These are phyloP conservation scores for Polymixis lichenea DNA, from an alignment of 2,888 invertebrate genomes.

Conservation along the genomic window DNA sequence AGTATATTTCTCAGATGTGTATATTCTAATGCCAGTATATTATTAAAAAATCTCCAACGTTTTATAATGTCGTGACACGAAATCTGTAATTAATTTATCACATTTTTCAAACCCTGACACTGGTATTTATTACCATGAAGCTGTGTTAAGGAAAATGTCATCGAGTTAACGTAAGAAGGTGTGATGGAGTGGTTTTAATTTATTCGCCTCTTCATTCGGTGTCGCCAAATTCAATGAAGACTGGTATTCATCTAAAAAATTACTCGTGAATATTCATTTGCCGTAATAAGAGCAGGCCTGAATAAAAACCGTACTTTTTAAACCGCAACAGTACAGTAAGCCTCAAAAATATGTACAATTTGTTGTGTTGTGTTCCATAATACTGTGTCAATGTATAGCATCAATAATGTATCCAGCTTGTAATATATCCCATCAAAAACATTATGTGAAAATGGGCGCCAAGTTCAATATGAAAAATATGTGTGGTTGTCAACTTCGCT, in stretches of 20 bases:
- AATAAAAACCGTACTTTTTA: constrained; percentile 47
- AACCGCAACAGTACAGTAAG: not conserved
- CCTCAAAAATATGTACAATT: not conserved
- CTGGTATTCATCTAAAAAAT: constrained; percentile 65
- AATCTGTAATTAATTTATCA: constrained; percentile 13
- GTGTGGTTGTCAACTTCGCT: too few species aligned
- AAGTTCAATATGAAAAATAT: too few species aligned
- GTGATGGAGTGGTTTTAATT: constrained; percentile 73
- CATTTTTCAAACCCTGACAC: constrained; percentile 28
- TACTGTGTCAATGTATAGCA: not conserved
- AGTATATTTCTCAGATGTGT: too few species aligned
- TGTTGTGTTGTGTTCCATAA: not conserved
- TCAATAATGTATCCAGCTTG: too few species aligned
- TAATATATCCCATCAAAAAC: too few species aligned
- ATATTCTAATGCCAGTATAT: too few species aligned
- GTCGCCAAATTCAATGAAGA: constrained; percentile 68
- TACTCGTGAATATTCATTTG: constrained; percentile 69
- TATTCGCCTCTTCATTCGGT: constrained; percentile 64
- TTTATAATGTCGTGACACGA: not conserved
- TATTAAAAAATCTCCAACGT: too few species aligned
- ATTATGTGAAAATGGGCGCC: too few species aligned
- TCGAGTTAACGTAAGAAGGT: constrained; percentile 69
- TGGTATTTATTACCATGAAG: constrained; percentile 60
- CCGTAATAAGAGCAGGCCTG: constrained; percentile 36
- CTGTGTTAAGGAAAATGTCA: constrained; percentile 63